Conservation (phyloP, 2,888 invertebrate genomes). For the Junonia oenone region DNA sequence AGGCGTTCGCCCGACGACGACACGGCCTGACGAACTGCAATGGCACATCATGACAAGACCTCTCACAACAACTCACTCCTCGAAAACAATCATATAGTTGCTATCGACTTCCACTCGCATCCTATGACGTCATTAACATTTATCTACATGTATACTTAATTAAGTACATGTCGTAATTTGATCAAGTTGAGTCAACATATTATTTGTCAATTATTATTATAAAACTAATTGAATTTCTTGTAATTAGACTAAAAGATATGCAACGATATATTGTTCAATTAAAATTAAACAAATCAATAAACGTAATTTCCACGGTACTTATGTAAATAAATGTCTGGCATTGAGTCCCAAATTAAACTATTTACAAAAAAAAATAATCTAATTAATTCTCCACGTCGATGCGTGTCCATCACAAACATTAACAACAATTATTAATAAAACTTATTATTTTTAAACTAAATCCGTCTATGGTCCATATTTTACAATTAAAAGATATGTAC, state of each 20-base stretch:
- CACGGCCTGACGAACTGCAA: conserved; percentile 2
- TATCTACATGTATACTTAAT: conserved; percentile 13
- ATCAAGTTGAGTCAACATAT: not conserved
- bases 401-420: conserved; percentile 48
- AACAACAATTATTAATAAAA: conserved; percentile 49
- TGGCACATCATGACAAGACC: conserved; percentile 12
- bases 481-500: conserved; percentile 44
- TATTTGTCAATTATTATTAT: not conserved
- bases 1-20: conserved; percentile 2
- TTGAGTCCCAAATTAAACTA: conserved; percentile 47
- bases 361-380: conserved; percentile 39
- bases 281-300: not conserved
- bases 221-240: not conserved
- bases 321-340: conserved; percentile 48
- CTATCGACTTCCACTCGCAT: not conserved
- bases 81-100: conserved; percentile 5
- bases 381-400: conserved; percentile 44
- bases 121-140: conserved; percentile 6
- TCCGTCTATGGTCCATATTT: conserved; percentile 42
- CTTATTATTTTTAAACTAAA: conserved; percentile 53
- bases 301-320: conserved; percentile 4
- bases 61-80: conserved; percentile 2
- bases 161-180: conserved; percentile 1
- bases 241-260: not conserved
- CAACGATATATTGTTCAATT: not conserved